These are phyloP conservation scores for Schlechtendalia chinensis DNA, from an alignment of 1,140 invertebrate species.

Conservation along the genomic window DNA sequence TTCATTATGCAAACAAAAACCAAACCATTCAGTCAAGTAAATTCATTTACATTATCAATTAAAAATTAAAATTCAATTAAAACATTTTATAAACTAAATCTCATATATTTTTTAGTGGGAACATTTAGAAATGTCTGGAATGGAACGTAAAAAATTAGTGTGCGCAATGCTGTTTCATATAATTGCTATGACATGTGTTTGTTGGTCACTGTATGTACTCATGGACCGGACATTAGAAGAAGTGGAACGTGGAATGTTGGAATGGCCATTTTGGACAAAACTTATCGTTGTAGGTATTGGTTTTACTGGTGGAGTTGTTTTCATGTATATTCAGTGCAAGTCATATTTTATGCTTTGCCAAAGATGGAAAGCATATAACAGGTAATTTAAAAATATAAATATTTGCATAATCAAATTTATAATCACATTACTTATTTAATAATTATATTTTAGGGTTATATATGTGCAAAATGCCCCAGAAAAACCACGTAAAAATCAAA, in stretches of 20 bases:
- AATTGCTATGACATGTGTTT: conserved; percentile 89
- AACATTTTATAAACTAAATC: background rate
- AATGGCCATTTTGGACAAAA: conserved; percentile 98
- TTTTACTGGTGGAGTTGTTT: conserved; percentile 91
- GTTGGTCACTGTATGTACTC: conserved; percentile 94
- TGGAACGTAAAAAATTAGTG: conserved; percentile 84
- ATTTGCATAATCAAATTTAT: background rate
- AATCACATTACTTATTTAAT: background rate
- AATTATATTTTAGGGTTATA: conserved; percentile 68
- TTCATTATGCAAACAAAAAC: conserved; percentile 96
- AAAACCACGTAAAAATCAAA: conserved; percentile 57
- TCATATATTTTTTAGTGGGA: conserved; percentile 72
- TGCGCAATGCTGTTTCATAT: conserved; percentile 92
- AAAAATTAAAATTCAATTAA: background rate
- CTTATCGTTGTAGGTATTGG: conserved; percentile 94
- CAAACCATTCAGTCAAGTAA: conserved; percentile 89
- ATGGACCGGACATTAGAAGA: conserved; percentile 92
- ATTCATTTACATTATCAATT: conserved; percentile 55
- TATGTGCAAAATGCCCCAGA: conserved; percentile 87
- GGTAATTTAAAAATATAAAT: conserved; percentile 59
- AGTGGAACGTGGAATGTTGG: conserved; percentile 73
- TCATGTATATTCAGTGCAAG: conserved; percentile 96
- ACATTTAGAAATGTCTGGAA: conserved; percentile 86
- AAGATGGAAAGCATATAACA: conserved; percentile 89
- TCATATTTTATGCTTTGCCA: conserved; percentile 88